phyloP scores from a whole-genome alignment of 2,797 vertebrate species.

The Gymnocypris eckloni region DNA sequence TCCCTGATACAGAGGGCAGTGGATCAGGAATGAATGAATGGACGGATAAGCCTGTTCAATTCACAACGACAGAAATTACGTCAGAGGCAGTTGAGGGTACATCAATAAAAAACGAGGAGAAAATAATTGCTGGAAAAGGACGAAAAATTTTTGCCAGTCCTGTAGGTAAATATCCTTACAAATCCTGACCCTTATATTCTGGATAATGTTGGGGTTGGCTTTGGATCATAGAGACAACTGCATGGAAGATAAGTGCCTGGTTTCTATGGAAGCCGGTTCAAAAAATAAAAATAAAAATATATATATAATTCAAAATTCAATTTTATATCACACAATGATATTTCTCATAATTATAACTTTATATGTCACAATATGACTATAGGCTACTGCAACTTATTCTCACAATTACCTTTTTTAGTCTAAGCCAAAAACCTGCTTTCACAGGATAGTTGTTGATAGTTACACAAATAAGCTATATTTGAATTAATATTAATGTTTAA shows the following conservation, averaged over 20 bases:
- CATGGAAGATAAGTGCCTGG: background rate
- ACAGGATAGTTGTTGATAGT: background rate
- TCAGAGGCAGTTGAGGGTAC: background rate
- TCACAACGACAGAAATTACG: background rate
- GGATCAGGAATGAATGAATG: background rate
- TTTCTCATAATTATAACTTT: background rate
- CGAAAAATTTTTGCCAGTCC: accelerated
- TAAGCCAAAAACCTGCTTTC: background rate
- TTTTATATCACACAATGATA: background rate
- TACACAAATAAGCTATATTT: background rate
- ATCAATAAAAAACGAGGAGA: background rate
- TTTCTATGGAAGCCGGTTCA: background rate
- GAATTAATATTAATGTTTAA: background rate
- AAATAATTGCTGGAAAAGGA: too few species aligned
- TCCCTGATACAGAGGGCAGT: slow-evolving; percentile 26
- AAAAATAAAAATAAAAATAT: background rate
- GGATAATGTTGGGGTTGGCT: background rate
- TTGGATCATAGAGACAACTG: background rate
- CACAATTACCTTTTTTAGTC: background rate
- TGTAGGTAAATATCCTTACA: background rate
- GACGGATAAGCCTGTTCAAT: background rate
- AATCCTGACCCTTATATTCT: background rate
- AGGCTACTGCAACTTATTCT: background rate
- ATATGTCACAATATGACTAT: background rate
- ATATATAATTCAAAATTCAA: background rate